Base-by-base conservation (phyloP, 2,888 invertebrate species). In the Apoda limacodes region DNA sequence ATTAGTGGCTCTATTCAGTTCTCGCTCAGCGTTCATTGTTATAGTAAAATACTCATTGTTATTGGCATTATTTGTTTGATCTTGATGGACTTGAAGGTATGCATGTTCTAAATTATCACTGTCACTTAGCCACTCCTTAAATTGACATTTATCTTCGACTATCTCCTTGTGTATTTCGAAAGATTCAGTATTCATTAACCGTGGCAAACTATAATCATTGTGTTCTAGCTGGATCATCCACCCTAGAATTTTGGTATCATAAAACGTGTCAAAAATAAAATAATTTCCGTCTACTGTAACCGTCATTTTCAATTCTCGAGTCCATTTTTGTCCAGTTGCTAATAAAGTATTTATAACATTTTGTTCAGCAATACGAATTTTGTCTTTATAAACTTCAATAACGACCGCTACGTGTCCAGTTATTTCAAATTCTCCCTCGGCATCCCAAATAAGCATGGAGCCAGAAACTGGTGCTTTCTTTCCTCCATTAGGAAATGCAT, bases 151-250 rank as follows among this genome's bases (percentile, higher is more conserved):
- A 22, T 22, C n/a, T 4, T n/a, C 5, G 9, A 22, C 5, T 4
- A n/a, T n/a, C 22, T 5, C 5, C 5, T 11, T n/a, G 22, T n/a
- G 5, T n/a, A 22, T 22, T n/a, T 5, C 10, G 9, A 22, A 5
- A 11, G 22, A n/a, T n/a, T n/a, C n/a, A n/a, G n/a, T n/a, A n/a
- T n/a, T n/a, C n/a, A n/a, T n/a, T n/a, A n/a, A n/a, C 22, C 10
- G 22, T 11, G 22, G 22, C 22, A 22, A 11, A 11, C 22, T 22
- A 22, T 22, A 4, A 5, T n/a, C 5, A 4, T n/a, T n/a, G 10
- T 22, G 9, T 5, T n/a, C 22, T 5, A 11, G n/a, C 22, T 22
- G 22, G 22, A 22, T 22, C 22, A 22, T 22, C 22, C 22, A 22
- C 9, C 22, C 22, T 6, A 22, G n/a, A n/a, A 22, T 22, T n/a